These are phyloP conservation scores for Meloidogyne exigua DNA, from an alignment of 1,140 invertebrate species.

Conservation along the genomic window DNA sequence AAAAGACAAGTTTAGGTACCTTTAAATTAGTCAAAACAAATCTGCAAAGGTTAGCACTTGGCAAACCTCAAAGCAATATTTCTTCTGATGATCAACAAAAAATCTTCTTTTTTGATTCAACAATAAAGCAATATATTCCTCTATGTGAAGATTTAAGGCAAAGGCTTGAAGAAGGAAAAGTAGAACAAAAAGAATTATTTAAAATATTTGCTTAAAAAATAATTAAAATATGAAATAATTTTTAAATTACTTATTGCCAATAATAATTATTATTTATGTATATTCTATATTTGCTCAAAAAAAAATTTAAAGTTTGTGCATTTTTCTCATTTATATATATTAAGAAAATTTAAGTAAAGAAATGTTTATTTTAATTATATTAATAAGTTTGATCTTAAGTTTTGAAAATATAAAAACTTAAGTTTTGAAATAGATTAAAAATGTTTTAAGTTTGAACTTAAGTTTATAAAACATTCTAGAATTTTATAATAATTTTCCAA, in stretches of 20 bases:
- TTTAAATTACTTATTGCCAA: not conserved
- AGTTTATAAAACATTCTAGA: no score
- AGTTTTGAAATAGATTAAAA: no score
- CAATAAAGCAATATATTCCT: not conserved
- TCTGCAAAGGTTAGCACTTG: constrained; percentile 47
- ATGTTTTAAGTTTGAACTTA: no score
- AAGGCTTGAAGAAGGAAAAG: not conserved
- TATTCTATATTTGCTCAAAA: not conserved
- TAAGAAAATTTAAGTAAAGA: no score
- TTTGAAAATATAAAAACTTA: no score
- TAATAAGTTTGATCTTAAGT: no score
- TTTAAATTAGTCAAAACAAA: constrained; percentile 62
- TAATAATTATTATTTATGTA: not conserved
- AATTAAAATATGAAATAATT: not conserved
- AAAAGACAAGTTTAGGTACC: constrained; percentile 61
- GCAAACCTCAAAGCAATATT: not conserved
- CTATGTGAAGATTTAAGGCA: not conserved
- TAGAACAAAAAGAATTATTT: not conserved
- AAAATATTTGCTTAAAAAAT: not conserved
- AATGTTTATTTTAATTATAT: no score
- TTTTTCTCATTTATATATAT: no score
- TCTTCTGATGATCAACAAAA: not conserved
- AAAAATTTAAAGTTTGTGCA: not conserved
- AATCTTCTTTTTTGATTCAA: not conserved
- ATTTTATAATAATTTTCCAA: no score